phyloP scores from a whole-genome alignment of 1,140 invertebrate genomes.

The Diachasma alloeum region DNA sequence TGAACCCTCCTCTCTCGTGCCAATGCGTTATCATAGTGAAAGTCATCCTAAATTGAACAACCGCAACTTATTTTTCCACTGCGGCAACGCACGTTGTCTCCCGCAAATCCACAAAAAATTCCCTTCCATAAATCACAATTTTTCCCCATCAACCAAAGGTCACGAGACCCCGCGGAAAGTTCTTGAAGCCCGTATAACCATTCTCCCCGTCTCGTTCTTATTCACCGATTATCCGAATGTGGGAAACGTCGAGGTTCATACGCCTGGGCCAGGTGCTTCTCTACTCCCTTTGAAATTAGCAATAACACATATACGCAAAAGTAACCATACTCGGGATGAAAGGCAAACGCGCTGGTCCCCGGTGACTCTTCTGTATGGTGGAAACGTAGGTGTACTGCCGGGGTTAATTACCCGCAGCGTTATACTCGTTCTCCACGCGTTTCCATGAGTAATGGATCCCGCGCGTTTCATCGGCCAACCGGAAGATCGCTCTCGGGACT shows the following conservation, averaged over 20 bases:
- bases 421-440: constrained; percentile 23
- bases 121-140: too few species aligned
- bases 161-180: not conserved
- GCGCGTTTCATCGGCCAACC: constrained; percentile 35
- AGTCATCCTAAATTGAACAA: too few species aligned
- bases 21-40: too few species aligned
- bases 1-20: too few species aligned
- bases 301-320: constrained; percentile 23
- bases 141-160: not conserved
- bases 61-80: too few species aligned
- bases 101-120: too few species aligned
- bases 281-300: constrained; percentile 22
- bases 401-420: constrained; percentile 34
- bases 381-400: constrained; percentile 18
- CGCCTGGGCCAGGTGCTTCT: not conserved
- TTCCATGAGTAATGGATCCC: constrained; percentile 37
- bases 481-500: constrained; percentile 28
- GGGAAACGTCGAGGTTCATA: not conserved
- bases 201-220: not conserved
- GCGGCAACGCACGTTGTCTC: too few species aligned
- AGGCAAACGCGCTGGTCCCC: constrained; percentile 5
- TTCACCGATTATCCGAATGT: not conserved
- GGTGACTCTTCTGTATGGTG: constrained; percentile 9
- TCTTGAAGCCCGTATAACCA: not conserved
- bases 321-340: not conserved